Base-by-base conservation (phyloP, 1,140 invertebrate genomes). In the Chironomus tepperi region DNA sequence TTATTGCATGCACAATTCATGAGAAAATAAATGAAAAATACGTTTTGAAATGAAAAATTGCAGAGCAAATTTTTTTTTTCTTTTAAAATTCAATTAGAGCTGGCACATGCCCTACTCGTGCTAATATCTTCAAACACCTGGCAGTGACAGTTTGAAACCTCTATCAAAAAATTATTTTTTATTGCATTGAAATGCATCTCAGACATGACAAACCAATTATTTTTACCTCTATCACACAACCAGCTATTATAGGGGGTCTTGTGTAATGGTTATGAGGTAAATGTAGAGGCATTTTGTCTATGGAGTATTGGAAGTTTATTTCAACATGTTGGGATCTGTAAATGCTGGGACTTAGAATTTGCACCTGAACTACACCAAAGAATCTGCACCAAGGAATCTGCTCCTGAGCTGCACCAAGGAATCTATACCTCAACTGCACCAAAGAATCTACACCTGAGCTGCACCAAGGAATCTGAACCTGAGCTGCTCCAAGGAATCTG, bases 51-150 rank as follows among this genome's bases (percentile, higher is more conserved):
- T 15, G 15, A 47, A 15, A 10, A 47, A 10, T 9, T n/a, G 47
- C 47, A 57, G 47, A 12, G 24, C 24, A 34, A 34, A 34, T 1
- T 34, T 34, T 34, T 34, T 34, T 34, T 34, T 34, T 34, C 3
- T 47, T 47, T 47, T n/a, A 15, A 57, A 57, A 57, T 57, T 57
- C 47, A 57, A 57, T 57, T 57, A 57, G 47, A 57, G 47, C 47
- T 57, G 47, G 47, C 47, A 57, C 47, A 57, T n/a, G n/a, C 47
- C 47, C 12, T 15, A n/a, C 8, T 57, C n/a, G 15, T 47, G 47
- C 47, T 57, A 57, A 57, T 57, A 15, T 57, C 47, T 57, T 57
- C n/a, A 57, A 57, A 57, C 47, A 57, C 47, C 47, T 57, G 47
- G 12, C n/a, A 57, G 47, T 57, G 47, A n/a, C 47, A 57, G 47